Conservation (phyloP, 2,797 vertebrate genomes). For the Squalus acanthias region DNA sequence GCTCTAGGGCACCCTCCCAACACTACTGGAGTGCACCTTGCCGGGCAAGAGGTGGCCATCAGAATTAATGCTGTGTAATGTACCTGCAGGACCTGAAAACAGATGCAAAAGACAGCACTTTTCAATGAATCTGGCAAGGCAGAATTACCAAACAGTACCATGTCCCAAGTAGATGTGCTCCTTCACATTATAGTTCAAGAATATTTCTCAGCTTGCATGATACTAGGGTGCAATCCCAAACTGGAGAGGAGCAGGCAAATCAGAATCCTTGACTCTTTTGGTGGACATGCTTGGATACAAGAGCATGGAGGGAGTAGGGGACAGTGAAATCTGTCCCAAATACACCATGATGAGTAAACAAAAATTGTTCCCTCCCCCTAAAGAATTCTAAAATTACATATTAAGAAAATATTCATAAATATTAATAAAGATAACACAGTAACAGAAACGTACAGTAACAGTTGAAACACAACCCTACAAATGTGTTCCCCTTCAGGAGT, state of each 20-base stretch:
- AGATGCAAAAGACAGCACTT: not conserved
- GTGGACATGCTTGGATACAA: not conserved
- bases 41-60: not conserved
- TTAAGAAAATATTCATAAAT: not conserved
- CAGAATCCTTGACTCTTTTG: not conserved
- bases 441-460: not conserved
- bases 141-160: not conserved
- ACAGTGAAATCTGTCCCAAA: not conserved
- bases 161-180: not conserved
- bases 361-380: too few species aligned
- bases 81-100: not conserved
- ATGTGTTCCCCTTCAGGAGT: not conserved
- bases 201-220: not conserved
- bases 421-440: not conserved
- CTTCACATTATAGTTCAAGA: not conserved
- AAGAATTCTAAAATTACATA: not conserved
- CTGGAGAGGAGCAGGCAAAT: not conserved
- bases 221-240: not conserved
- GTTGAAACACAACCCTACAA: not conserved
- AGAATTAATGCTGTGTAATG: not conserved
- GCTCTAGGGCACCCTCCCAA: not conserved
- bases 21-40: not conserved
- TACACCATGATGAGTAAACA: not conserved
- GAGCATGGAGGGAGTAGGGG: not conserved
- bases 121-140: not conserved